Percentiles rank a stretch among this genome's conserved stretches.
Conservation (phyloP, 2,888 invertebrate genomes). For the Drosophila atroscutellata region DNA sequence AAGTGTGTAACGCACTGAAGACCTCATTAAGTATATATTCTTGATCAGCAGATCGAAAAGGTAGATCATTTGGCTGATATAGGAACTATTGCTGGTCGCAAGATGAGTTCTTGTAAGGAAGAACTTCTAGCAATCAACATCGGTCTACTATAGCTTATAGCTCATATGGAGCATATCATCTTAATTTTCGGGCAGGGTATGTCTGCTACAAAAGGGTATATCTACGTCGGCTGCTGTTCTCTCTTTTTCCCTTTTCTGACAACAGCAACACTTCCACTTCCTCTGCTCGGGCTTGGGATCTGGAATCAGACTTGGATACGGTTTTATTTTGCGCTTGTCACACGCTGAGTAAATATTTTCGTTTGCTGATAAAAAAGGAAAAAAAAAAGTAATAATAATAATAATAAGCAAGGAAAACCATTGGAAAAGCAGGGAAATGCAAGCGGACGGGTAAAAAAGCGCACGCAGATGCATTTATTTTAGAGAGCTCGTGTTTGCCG, state of each 20-base stretch:
- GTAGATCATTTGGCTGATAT: not conserved
- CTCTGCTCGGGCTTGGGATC: conserved; percentile 17
- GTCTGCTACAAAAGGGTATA: not conserved
- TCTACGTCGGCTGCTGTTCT: not conserved
- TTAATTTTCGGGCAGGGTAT: not conserved
- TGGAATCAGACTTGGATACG: conserved; percentile 11
- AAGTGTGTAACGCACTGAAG: not conserved
- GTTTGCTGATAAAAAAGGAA: conserved; percentile 47
- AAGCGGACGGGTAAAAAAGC: conserved; percentile 55
- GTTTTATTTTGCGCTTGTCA: conserved; percentile 22
- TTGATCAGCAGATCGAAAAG: not conserved
- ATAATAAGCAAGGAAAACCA: conserved; percentile 20
- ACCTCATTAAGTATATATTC: not conserved
- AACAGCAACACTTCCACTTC: conserved; percentile 25
- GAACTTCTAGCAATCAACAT: not conserved
- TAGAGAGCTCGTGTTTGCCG: conserved; percentile 57
- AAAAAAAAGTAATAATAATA: conserved; percentile 30
- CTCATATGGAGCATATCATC: not conserved
- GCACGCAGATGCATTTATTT: conserved; percentile 77
- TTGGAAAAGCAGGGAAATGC: conserved; percentile 2
- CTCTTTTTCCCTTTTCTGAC: not conserved
- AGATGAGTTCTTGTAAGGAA: not conserved
- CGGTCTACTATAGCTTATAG: not conserved
- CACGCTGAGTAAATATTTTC: conserved; percentile 63
- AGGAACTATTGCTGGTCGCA: not conserved